These are phyloP conservation scores for Andrena bucephala DNA, from an alignment of 2,888 invertebrate genomes.

Conservation along the genomic window DNA sequence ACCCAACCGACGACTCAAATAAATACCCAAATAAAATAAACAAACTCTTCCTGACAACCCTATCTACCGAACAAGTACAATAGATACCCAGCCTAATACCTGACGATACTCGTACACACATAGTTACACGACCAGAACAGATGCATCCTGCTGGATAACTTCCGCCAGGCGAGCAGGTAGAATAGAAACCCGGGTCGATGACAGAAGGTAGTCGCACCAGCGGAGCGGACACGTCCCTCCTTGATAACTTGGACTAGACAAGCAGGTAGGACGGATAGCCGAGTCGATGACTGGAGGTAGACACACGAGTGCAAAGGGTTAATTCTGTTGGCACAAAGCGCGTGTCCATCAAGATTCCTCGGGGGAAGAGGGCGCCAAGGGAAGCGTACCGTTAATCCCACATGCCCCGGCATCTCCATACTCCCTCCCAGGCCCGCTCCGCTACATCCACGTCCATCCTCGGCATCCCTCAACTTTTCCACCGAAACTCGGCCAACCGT, in stretches of 20 bases:
- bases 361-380: slow-evolving; percentile 33
- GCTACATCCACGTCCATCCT: slow-evolving; percentile 26
- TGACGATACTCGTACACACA: neutral
- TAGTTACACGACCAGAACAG: neutral
- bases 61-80: slow-evolving; percentile 8
- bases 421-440: neutral
- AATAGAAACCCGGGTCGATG: slow-evolving; percentile 11
- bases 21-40: too few relatives aligned
- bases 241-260: neutral
- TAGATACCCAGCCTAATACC: slow-evolving; percentile 8
- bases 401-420: neutral
- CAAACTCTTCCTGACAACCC: too few relatives aligned
- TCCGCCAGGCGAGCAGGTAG: slow-evolving; percentile 3
- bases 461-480: slow-evolving; percentile 29
- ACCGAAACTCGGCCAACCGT: slow-evolving; percentile 39
- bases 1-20: too few relatives aligned
- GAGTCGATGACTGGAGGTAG: neutral
- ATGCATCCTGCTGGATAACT: neutral
- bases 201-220: slow-evolving; percentile 22
- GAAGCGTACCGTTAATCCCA: slow-evolving; percentile 49
- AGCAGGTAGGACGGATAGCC: neutral
- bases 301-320: slow-evolving; percentile 18
- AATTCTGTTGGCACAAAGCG: slow-evolving; percentile 41
- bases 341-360: slow-evolving; percentile 38
- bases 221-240: slow-evolving; percentile 5